Evolutionary conservation across 2,113 vertebrate genomes (phyloP).

Genomic region (Poeciliopsis retropinna): DNA sequence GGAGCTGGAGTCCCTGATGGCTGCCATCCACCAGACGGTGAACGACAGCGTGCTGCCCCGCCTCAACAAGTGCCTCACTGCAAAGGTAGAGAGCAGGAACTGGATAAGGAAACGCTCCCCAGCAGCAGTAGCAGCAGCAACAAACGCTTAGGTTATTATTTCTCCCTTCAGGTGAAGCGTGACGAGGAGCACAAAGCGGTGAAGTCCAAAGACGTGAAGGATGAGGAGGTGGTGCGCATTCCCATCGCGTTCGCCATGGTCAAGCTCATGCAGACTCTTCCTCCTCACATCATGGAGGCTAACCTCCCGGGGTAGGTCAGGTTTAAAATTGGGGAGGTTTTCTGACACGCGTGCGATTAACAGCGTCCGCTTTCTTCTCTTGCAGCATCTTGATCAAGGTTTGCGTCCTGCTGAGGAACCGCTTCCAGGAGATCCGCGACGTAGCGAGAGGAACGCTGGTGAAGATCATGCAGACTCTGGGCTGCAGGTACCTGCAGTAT

Average conservation of each 20-base stretch:
- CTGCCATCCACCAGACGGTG: conserved; percentile 85
- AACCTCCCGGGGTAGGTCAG: conserved; percentile 86
- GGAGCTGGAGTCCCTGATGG: conserved; percentile 85
- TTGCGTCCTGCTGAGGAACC: conserved; percentile 90
- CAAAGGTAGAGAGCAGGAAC: conserved; percentile 81
- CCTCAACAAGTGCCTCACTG: conserved; percentile 90
- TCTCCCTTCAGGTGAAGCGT: conserved; percentile 83
- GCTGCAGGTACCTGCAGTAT: conserved; percentile 88
- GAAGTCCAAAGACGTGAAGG: conserved; percentile 90
- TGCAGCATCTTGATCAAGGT: conserved; percentile 92
- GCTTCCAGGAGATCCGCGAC: conserved; percentile 94
- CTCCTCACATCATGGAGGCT: conserved; percentile 87
- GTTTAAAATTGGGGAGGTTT: too few relatives aligned
- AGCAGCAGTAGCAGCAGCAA: background rate
- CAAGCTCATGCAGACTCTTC: conserved; percentile 93
- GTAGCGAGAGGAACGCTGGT: conserved; percentile 89
- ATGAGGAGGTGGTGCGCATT: conserved; percentile 91
- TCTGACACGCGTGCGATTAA: too few relatives aligned
- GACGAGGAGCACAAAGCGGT: conserved; percentile 94
- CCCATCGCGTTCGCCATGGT: conserved; percentile 96
- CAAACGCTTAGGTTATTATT: background rate
- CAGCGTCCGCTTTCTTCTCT: background rate
- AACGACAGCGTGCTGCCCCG: conserved; percentile 87
- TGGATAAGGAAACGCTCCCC: background rate
- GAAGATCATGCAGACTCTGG: conserved; percentile 92